Evolutionary conservation across 2,797 vertebrate genomes (phyloP).

Genomic region (Rhadinocentrus ornatus): DNA sequence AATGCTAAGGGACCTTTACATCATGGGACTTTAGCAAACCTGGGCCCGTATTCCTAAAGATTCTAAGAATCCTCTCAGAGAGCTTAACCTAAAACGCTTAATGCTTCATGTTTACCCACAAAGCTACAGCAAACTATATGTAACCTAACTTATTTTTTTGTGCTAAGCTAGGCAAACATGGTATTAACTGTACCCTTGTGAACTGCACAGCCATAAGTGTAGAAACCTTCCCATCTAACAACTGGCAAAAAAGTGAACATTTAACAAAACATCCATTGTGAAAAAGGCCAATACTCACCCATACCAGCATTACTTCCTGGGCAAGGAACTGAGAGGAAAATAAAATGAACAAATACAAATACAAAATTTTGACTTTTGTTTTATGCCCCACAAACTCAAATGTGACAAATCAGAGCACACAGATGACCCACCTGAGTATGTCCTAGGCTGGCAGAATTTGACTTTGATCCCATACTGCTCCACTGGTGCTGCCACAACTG

Average conservation of each 20-base stretch:
- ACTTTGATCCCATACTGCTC: slow-evolving; percentile 77
- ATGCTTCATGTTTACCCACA: too few relatives aligned
- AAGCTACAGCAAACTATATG: too few relatives aligned
- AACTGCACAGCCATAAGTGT: neutral
- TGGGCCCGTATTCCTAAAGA: too few relatives aligned
- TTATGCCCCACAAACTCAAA: neutral
- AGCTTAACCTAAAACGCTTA: too few relatives aligned
- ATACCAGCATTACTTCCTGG: slow-evolving; percentile 88
- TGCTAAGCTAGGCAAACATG: too few relatives aligned
- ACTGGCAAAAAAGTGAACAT: neutral
- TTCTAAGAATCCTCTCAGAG: too few relatives aligned
- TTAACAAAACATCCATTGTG: neutral
- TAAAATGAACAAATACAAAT: slow-evolving; percentile 5
- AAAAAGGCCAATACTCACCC: slow-evolving; percentile 79
- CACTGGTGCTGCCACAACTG: slow-evolving; percentile 86
- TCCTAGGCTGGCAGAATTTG: slow-evolving; percentile 88
- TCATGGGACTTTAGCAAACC: neutral
- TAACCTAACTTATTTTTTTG: too few relatives aligned
- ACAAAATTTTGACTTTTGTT: neutral
- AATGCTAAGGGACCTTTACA: neutral
- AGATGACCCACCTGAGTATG: slow-evolving; percentile 87
- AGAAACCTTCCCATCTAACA: neutral
- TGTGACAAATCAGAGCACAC: neutral
- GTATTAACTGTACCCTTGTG: neutral
- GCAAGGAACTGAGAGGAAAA: slow-evolving; percentile 87